These are phyloP conservation scores for Passer domesticus DNA, from an alignment of 2,113 vertebrate genomes.

Conservation along the genomic window DNA sequence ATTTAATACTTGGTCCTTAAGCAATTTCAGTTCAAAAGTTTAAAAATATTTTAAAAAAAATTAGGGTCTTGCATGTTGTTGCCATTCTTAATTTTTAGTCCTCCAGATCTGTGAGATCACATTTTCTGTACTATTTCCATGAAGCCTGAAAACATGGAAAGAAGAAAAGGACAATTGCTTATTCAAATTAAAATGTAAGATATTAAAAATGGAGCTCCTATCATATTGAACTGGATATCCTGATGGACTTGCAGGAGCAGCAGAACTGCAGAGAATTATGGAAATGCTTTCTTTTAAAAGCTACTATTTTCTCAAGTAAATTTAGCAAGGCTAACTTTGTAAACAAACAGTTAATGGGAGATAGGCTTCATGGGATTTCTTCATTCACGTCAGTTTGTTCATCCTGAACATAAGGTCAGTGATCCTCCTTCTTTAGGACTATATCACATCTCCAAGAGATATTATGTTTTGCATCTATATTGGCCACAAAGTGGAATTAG, in stretches of 20 bases:
- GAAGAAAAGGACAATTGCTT: neutral
- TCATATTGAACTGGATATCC: neutral
- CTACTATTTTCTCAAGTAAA: neutral
- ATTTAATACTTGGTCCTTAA: neutral
- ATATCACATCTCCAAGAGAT: neutral
- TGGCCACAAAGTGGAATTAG: neutral
- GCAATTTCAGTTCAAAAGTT: neutral
- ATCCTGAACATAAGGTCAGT: neutral
- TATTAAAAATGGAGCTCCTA: neutral
- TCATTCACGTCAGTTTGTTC: neutral
- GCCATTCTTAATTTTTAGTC: neutral
- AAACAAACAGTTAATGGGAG: neutral
- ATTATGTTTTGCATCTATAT: neutral
- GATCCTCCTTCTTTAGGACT: neutral
- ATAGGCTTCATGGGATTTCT: neutral
- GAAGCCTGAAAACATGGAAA: neutral
- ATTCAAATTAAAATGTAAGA: neutral
- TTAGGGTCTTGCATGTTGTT: neutral
- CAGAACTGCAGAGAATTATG: neutral
- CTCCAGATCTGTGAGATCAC: neutral
- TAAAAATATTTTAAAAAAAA: neutral
- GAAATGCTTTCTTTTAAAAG: neutral
- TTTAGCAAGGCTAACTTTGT: neutral
- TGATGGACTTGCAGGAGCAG: neutral
- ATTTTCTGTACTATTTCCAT: neutral